Conservation (phyloP, 1,140 invertebrate species). For the Cardiocondyla obscurior region DNA sequence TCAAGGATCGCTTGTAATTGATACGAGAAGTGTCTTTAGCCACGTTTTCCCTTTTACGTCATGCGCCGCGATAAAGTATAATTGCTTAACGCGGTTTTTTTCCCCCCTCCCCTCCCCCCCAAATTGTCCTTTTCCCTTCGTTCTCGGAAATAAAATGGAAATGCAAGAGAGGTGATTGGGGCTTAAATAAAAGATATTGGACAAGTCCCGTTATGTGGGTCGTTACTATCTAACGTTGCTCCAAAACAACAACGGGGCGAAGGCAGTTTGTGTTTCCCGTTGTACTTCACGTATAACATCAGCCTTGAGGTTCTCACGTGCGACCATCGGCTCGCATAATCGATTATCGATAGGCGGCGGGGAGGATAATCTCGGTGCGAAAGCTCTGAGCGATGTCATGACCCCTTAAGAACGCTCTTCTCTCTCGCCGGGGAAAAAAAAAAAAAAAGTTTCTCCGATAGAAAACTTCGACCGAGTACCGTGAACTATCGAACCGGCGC, state of each 20-base stretch:
- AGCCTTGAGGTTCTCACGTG: slow-evolving; percentile 58
- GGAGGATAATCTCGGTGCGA: slow-evolving; percentile 52
- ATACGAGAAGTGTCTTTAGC: neutral
- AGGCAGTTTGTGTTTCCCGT: slow-evolving; percentile 38
- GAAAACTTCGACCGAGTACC: slow-evolving; percentile 61
- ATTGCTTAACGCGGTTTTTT: neutral
- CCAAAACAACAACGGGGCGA: slow-evolving; percentile 37
- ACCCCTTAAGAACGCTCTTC: slow-evolving; percentile 46
- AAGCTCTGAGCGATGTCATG: slow-evolving; percentile 44
- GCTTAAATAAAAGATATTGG: neutral
- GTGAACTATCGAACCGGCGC: slow-evolving; percentile 38
- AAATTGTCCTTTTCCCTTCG: neutral
- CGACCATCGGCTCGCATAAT: slow-evolving; percentile 42
- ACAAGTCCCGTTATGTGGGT: slow-evolving; percentile 22
- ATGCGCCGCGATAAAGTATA: neutral
- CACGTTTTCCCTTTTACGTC: neutral
- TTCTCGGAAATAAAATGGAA: neutral
- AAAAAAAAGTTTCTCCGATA: slow-evolving; percentile 55
- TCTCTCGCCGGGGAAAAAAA: slow-evolving; percentile 39
- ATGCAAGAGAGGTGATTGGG: neutral
- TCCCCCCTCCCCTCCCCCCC: neutral
- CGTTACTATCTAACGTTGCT: slow-evolving; percentile 33
- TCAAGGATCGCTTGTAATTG: neutral
- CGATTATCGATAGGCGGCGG: slow-evolving; percentile 57
- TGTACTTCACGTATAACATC: slow-evolving; percentile 43